These are phyloP conservation scores for Epiblema foenella DNA, from an alignment of 2,888 invertebrate genomes.

Conservation along the genomic window DNA sequence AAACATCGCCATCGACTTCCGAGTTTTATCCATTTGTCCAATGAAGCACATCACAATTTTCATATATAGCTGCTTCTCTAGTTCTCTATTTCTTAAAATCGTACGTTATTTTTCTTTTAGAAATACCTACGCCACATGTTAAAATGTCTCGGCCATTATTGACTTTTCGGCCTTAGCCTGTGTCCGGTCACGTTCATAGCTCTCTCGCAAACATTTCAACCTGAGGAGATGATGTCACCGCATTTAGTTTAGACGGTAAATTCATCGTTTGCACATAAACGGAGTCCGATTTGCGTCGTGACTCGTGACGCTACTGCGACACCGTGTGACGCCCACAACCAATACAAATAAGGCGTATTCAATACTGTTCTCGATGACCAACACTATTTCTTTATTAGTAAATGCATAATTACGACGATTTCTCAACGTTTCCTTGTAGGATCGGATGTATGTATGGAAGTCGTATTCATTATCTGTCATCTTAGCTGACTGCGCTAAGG, in stretches of 20 bases:
- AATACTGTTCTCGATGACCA: slow-evolving; percentile 53
- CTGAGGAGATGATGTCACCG: slow-evolving; percentile 73
- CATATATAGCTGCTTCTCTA: neutral
- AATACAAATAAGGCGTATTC: slow-evolving; percentile 60
- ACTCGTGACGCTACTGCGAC: slow-evolving; percentile 63
- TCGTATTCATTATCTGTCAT: slow-evolving; percentile 48
- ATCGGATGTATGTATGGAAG: too few species aligned
- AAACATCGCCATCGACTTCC: neutral
- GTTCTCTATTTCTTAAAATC: neutral
- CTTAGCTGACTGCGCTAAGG: slow-evolving; percentile 44
- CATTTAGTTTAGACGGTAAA: slow-evolving; percentile 66
- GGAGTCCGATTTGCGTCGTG: slow-evolving; percentile 63
- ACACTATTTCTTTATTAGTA: slow-evolving; percentile 55
- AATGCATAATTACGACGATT: slow-evolving; percentile 56
- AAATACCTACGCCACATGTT: slow-evolving; percentile 16
- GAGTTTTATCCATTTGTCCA: neutral
- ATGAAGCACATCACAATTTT: neutral
- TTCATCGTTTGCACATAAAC: slow-evolving; percentile 58
- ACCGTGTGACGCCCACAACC: slow-evolving; percentile 60
- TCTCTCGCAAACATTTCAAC: slow-evolving; percentile 64
- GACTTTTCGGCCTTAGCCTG: slow-evolving; percentile 34
- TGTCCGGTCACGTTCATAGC: slow-evolving; percentile 59
- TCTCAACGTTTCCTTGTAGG: slow-evolving; percentile 51
- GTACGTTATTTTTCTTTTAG: slow-evolving; percentile 6
- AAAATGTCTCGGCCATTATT: slow-evolving; percentile 20